These are phyloP conservation scores for Borostomias antarcticus DNA, from an alignment of 2,797 vertebrate genomes.

Conservation along the genomic window DNA sequence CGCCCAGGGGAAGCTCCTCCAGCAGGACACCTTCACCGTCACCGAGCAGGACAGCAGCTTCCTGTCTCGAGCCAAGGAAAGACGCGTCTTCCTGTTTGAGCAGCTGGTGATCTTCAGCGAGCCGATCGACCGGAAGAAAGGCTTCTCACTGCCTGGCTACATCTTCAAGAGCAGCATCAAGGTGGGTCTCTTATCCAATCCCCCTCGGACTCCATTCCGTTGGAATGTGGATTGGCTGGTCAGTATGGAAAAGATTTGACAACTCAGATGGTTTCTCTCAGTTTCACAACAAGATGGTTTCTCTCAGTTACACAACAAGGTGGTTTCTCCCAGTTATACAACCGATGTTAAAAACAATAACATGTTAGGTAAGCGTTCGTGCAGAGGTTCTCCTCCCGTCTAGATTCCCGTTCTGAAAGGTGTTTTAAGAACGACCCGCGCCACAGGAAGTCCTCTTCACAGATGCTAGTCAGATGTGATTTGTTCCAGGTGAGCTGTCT, in stretches of 20 bases:
- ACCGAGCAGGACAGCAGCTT: slow-evolving; percentile 85
- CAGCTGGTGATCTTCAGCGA: slow-evolving; percentile 94
- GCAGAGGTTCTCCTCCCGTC: slow-evolving; percentile 17
- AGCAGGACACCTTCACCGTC: slow-evolving; percentile 91
- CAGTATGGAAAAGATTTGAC: too few species aligned
- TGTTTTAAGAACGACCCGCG: slow-evolving; percentile 53
- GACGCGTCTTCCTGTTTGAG: slow-evolving; percentile 92
- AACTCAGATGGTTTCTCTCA: too few species aligned
- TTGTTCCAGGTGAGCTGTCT: slow-evolving; percentile 88
- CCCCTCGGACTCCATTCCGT: too few species aligned
- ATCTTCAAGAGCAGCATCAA: slow-evolving; percentile 93
- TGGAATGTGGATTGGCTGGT: too few species aligned
- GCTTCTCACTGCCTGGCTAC: slow-evolving; percentile 85
- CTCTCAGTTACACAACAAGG: too few species aligned
- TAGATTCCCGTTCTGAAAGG: slow-evolving; percentile 27
- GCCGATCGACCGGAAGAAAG: slow-evolving; percentile 88
- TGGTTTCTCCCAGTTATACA: slow-evolving; percentile 35
- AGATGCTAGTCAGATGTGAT: slow-evolving; percentile 57
- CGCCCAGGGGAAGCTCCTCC: slow-evolving; percentile 91
- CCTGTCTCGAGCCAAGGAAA: slow-evolving; percentile 85
- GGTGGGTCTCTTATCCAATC: slow-evolving; percentile 61
- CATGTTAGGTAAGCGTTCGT: slow-evolving; percentile 45
- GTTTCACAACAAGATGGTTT: too few species aligned
- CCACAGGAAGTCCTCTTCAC: slow-evolving; percentile 32
- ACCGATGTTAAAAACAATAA: slow-evolving; percentile 26